Evolutionary conservation across 2,888 invertebrate genomes (phyloP).

Genomic region (Muscina levida): DNA sequence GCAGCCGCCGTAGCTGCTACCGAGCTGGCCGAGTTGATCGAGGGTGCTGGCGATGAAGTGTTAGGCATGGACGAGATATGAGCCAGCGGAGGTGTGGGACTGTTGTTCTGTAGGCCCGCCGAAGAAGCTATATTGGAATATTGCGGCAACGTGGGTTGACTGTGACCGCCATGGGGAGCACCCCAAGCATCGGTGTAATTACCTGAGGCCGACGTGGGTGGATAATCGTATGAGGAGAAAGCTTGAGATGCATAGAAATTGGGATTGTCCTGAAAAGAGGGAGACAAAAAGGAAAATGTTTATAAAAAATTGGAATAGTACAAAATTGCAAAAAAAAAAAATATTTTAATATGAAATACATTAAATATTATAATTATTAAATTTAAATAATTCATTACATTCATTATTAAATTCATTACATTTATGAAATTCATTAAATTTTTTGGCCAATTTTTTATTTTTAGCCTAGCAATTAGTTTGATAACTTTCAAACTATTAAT

Average conservation of each 20-base stretch:
- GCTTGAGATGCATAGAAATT: constrained; percentile 77
- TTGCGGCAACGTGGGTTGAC: constrained; percentile 74
- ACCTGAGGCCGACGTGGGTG: constrained; percentile 67
- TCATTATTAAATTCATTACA: too few species aligned
- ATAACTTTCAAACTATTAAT: too few species aligned
- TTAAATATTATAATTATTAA: neutral
- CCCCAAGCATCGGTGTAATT: constrained; percentile 75
- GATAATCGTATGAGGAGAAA: constrained; percentile 77
- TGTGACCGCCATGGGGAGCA: constrained; percentile 72
- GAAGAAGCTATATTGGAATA: constrained; percentile 77
- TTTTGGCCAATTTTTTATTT: too few species aligned
- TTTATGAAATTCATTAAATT: too few species aligned
- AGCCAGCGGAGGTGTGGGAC: constrained; percentile 75
- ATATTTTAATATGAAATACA: neutral
- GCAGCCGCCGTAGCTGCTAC: constrained; percentile 67
- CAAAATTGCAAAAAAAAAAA: neutral
- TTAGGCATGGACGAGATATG: constrained; percentile 65
- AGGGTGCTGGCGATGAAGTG: constrained; percentile 65
- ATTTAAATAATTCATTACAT: too few species aligned
- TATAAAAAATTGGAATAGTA: too few species aligned
- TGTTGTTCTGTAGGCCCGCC: constrained; percentile 66
- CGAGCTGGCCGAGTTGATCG: constrained; percentile 43
- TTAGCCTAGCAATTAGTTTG: too few species aligned
- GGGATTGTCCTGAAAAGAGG: constrained; percentile 74
- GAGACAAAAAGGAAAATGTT: neutral